Evolutionary conservation across 2,888 invertebrate genomes (phyloP), one percentile per base, ranked within the genome.

Genomic region (Stenotaenia linearis): DNA sequence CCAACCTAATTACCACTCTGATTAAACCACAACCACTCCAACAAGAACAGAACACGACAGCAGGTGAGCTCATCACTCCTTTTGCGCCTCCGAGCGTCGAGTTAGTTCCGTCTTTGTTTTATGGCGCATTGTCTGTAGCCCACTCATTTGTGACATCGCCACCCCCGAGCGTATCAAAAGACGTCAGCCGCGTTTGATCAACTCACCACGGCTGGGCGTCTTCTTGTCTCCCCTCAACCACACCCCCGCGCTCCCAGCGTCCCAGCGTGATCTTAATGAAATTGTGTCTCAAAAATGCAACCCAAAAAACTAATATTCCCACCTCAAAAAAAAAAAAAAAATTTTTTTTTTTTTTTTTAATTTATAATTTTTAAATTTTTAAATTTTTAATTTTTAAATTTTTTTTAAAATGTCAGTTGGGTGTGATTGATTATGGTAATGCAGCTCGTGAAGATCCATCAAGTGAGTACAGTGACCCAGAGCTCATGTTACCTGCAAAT

Each of bases 381-480:
- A n/a, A n/a, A n/a, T n/a, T n/a, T n/a, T n/a, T n/a, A n/a, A n/a
- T n/a, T n/a, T n/a, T n/a, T n/a, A n/a, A n/a, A n/a, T n/a, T n/a
- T n/a, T n/a, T n/a, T n/a, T n/a, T n/a, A n/a, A n/a, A n/a, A n/a
- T 79, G 79, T 75, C 79, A 79, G 75, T n/a, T 35, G 40, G 32
- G 25, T 79, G 30, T 74, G 79, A 79, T 79, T 79, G 75, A 79
- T 79, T 37, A 79, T 79, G 40, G 75, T 79, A 75, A 79, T 79
- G 75, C 25, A 79, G n/a, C 37, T 75, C 35, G 40, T 50, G 77
- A 40, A 77, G 77, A 40, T 77, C 50, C 77, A 77, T 77, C 77
- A 77, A 15, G 12, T 28, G 25, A 69, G 69, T 69, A 28, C 69
- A 69, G 25, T 69, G 69, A 69, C 69, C 69, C 69, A 45, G 6